Percentiles rank a stretch among this genome's conserved stretches.
These are phyloP conservation scores for Brachionus sp. DNA, from an alignment of 1,140 invertebrate species.

Conservation along the genomic window DNA sequence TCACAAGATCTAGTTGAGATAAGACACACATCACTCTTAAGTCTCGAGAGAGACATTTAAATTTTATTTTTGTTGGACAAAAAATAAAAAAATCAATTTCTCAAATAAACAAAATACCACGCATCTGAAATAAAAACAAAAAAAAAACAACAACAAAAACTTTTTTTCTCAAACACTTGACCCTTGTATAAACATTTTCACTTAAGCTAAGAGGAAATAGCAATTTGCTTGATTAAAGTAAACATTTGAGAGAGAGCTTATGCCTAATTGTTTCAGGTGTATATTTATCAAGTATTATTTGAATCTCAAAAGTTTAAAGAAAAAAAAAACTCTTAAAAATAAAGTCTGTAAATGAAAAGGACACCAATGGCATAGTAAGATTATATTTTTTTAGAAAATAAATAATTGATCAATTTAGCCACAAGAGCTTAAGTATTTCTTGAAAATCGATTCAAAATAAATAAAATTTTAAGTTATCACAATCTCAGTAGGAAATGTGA, in stretches of 20 bases:
- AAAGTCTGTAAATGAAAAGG: conserved; percentile 21
- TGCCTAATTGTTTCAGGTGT: not conserved
- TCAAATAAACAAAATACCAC: not conserved
- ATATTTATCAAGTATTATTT: not conserved
- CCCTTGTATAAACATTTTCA: not conserved
- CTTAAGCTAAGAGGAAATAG: not conserved
- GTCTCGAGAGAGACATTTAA: not conserved
- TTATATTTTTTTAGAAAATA: not conserved
- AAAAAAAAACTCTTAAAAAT: not conserved
- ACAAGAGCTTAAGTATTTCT: conserved; percentile 11
- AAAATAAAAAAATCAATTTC: conserved; percentile 4
- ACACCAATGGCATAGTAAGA: conserved; percentile 19
- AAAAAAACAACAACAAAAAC: not conserved
- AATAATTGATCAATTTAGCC: conserved; percentile 37
- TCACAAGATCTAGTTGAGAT: not conserved
- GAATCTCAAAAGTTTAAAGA: not conserved
- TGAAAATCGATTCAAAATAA: not conserved
- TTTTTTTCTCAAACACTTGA: conserved; percentile 5
- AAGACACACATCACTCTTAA: not conserved
- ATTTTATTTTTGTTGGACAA: not conserved
- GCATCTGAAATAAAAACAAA: not conserved
- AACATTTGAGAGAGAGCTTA: not conserved
- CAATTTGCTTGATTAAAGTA: not conserved
- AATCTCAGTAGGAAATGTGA: not conserved
- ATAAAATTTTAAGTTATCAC: not conserved